Conservation (phyloP, 2,888 invertebrate species). For the Odontocolon sp. region DNA sequence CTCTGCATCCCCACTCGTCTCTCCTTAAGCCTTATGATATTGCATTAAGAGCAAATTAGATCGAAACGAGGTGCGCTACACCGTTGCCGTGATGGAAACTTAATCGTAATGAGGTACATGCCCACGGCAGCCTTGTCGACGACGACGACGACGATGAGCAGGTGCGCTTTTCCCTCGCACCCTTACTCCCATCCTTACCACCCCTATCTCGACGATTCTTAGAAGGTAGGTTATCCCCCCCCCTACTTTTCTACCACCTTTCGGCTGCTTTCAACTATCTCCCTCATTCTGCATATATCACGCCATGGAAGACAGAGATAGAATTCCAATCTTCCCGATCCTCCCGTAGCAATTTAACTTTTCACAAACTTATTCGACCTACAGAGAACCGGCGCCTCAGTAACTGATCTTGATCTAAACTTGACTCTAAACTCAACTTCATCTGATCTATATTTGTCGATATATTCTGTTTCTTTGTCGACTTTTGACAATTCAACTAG, state of each 20-base stretch:
- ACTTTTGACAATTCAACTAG: too few relatives aligned
- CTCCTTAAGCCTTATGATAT: conserved; percentile 37
- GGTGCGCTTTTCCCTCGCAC: conserved; percentile 3
- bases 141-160: conserved; percentile 2
- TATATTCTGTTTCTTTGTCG: neutral
- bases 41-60: conserved; percentile 53
- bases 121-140: conserved; percentile 1
- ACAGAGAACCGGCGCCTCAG: neutral
- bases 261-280: neutral
- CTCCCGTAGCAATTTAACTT: conserved; percentile 44
- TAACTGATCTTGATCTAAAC: conserved; percentile 15
- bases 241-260: neutral
- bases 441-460: neutral
- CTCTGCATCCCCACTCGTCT: neutral
- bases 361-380: conserved; percentile 36
- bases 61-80: conserved; percentile 28
- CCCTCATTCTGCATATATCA: neutral
- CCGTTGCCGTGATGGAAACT: conserved; percentile 37
- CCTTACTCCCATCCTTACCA: neutral
- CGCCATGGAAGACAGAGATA: neutral
- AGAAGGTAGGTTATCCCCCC: neutral
- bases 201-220: neutral
- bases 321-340: neutral
- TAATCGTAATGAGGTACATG: conserved; percentile 50
- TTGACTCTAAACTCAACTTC: neutral